Conservation (phyloP, 1,140 invertebrate species). For the Cryptotermes secundus region DNA sequence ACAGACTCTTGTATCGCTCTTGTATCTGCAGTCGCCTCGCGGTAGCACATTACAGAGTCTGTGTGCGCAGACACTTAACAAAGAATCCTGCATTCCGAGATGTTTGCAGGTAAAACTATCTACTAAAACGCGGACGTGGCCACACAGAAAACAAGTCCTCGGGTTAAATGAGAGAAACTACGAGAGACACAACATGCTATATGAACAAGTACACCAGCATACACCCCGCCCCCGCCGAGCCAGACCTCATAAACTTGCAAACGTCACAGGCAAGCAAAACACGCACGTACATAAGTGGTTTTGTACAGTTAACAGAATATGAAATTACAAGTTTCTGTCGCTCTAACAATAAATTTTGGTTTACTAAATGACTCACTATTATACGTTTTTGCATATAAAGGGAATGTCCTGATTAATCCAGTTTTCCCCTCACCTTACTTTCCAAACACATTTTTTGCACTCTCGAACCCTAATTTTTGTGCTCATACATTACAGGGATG, state of each 20-base stretch:
- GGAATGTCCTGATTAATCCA: not conserved
- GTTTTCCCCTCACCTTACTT: not conserved
- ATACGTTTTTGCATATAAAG: not conserved
- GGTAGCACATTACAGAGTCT: not conserved
- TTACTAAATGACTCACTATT: not conserved
- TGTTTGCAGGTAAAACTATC: not conserved
- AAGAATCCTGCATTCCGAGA: not conserved
- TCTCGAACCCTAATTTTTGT: not conserved
- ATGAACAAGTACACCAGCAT: not conserved
- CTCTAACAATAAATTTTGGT: not conserved
- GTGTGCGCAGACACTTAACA: not conserved
- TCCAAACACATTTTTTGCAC: not conserved
- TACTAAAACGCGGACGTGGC: not conserved
- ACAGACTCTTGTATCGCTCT: too few relatives aligned
- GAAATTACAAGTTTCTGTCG: not conserved
- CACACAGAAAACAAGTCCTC: not conserved
- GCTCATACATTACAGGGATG: not conserved
- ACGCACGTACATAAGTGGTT: not conserved
- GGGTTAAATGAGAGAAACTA: not conserved
- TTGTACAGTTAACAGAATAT: conserved; percentile 18
- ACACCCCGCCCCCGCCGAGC: not conserved
- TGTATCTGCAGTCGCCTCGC: too few relatives aligned
- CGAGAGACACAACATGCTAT: not conserved
- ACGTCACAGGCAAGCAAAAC: not conserved
- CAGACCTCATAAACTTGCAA: not conserved